phyloP scores from a whole-genome alignment of 2,797 vertebrate genomes.

The Pipistrellus kuhlii region DNA sequence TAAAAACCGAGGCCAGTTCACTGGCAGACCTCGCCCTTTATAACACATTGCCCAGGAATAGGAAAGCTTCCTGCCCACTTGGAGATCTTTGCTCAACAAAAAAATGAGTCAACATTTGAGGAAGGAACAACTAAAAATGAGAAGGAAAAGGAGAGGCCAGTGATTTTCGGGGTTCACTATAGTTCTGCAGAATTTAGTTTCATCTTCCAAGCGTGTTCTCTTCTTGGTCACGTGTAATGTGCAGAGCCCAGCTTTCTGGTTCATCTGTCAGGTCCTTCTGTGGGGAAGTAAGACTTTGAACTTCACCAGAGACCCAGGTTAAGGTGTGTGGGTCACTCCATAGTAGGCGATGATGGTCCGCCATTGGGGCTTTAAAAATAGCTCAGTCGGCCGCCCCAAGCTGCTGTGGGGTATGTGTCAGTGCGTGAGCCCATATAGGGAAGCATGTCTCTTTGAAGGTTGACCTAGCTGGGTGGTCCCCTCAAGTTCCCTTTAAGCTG shows the following conservation, averaged over 20 bases:
- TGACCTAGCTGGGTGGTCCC: background rate
- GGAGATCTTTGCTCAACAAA: background rate
- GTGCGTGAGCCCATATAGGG: background rate
- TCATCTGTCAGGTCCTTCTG: background rate
- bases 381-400: background rate
- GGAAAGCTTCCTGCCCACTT: background rate
- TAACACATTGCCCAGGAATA: background rate
- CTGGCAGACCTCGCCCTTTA: background rate
- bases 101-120: conserved; percentile 47
- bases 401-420: background rate
- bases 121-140: conserved; percentile 59
- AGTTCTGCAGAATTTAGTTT: conserved; percentile 42
- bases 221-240: background rate
- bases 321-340: background rate
- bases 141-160: conserved; percentile 49
- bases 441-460: conserved; percentile 12
- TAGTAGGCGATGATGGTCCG: background rate
- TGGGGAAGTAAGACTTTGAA: background rate
- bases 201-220: background rate
- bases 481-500: background rate
- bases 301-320: background rate
- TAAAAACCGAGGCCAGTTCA: background rate
- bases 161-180: background rate
- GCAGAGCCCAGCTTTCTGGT: background rate
- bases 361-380: conserved; percentile 29